Percentiles rank a stretch among this genome's conserved stretches.
phyloP scores from a whole-genome alignment of 2,113 vertebrate genomes.

The Bos taurus region ARS-UCD2.0 NC_037336.1:7402001-7402500 shows the following conservation, averaged over 20 bases:
- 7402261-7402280: not conserved
- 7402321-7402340: not conserved
- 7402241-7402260: not conserved
- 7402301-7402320: not conserved
- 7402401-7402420: not conserved
- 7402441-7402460: not conserved
- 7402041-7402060: conserved; percentile 56
- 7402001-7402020: conserved; percentile 52
- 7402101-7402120: not conserved
- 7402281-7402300: not conserved
- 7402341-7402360: not conserved
- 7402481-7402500: not conserved
- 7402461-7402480: not conserved
- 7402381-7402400: not conserved
- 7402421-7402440: not conserved
- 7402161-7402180: not conserved
- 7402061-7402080: not conserved
- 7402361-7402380: not conserved
- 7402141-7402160: not conserved
- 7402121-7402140: conserved; percentile 30
- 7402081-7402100: not conserved
- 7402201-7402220: not conserved
- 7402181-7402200: conserved; percentile 39
- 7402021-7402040: conserved; percentile 52
- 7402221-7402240: not conserved